Evolutionary conservation across 2,797 vertebrate species (phyloP).

Genomic region (Toxotes lorentzi): DNA sequence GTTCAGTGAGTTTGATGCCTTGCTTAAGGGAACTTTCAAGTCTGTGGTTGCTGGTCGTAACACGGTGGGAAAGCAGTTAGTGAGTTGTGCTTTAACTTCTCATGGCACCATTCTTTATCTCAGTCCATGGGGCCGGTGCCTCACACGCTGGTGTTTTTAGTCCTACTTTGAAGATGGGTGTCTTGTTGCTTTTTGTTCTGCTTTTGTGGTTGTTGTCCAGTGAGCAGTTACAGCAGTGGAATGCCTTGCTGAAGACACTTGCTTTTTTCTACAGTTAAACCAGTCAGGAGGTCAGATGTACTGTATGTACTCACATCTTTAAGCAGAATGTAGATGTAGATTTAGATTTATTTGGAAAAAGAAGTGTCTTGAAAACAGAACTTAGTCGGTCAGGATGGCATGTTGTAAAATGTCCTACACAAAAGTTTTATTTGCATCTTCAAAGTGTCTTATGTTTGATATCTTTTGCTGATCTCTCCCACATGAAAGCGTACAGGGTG

Average conservation of each 20-base stretch:
- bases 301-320: neutral
- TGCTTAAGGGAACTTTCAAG: conserved; percentile 62
- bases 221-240: too few relatives aligned
- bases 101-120: neutral
- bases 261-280: conserved; percentile 5
- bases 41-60: conserved; percentile 21
- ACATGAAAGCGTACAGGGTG: neutral
- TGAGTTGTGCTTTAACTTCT: conserved; percentile 7
- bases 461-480: neutral
- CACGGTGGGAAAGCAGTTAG: conserved; percentile 9
- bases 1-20: conserved; percentile 68
- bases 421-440: neutral
- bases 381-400: too few relatives aligned
- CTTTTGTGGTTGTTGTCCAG: too few relatives aligned
- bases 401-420: neutral
- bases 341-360: too few relatives aligned
- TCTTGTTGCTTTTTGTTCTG: too few relatives aligned
- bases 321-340: neutral
- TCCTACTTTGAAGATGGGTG: too few relatives aligned
- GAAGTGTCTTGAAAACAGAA: too few relatives aligned
- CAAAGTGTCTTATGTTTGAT: neutral
- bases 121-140: conserved; percentile 1
- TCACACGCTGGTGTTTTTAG: neutral
- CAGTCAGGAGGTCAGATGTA: neutral
- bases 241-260: too few relatives aligned